A percentile compares a stretch with the other conserved stretches of the same genome.
phyloP scores from a whole-genome alignment of 2,888 invertebrate genomes.

The Sminthurides aquaticus region DNA sequence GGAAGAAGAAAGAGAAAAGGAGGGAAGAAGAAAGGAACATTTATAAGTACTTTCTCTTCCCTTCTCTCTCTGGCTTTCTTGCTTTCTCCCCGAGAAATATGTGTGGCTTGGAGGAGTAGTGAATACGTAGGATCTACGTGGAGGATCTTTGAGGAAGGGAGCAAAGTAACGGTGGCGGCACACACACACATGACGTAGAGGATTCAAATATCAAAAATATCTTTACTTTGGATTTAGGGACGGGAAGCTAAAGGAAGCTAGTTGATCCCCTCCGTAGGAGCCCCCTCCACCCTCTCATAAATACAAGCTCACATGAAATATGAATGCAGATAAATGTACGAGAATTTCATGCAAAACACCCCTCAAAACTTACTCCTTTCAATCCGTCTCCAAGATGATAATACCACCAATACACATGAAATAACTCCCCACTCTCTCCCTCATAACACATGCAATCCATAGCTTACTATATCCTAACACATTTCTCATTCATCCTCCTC shows the following conservation, averaged over 20 bases:
- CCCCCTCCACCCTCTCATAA: not conserved
- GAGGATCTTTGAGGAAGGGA: too few species aligned
- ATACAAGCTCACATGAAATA: not conserved
- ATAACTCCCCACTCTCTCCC: not conserved
- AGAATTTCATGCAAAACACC: not conserved
- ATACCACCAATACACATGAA: not conserved
- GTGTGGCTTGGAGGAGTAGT: too few species aligned
- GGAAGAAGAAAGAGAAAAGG: not conserved
- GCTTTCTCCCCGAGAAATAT: too few species aligned
- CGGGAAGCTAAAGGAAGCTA: too few species aligned
- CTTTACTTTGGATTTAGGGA: too few species aligned
- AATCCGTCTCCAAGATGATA: not conserved
- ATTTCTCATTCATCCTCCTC: conserved; percentile 17
- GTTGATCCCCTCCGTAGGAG: not conserved
- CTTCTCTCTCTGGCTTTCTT: too few species aligned
- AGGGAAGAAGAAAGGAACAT: too few species aligned
- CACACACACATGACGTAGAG: too few species aligned
- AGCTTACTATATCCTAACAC: conserved; percentile 9
- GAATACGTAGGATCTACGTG: too few species aligned
- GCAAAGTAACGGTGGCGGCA: too few species aligned
- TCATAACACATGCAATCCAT: conserved; percentile 19
- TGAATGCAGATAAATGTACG: not conserved
- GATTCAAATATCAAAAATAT: too few species aligned
- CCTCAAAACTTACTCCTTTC: not conserved
- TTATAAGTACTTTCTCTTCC: too few species aligned